Percentiles rank a stretch among this genome's conserved stretches.
Conservation (phyloP, 2,888 invertebrate genomes). For the Lydus trimaculatus region DNA sequence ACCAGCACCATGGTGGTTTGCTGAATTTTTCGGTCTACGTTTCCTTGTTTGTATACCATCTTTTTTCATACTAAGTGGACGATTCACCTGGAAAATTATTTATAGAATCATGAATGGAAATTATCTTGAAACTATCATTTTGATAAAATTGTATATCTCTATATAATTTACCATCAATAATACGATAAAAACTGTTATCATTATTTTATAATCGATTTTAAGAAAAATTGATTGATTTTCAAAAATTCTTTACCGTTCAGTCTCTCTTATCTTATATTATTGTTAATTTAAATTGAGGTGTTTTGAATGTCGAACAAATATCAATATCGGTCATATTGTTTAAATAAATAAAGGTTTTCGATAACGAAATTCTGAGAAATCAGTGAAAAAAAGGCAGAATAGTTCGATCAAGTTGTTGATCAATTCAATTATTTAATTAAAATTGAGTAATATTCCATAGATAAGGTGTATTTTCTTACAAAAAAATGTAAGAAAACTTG, state of each 20-base stretch:
- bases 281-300: conserved; percentile 16
- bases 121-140: conserved; percentile 47
- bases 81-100: conserved; percentile 74
- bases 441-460: no score
- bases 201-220: no score
- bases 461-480: no score
- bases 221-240: not conserved
- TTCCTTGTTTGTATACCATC: conserved; percentile 98
- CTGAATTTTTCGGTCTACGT: conserved; percentile 78
- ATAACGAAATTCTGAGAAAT: not conserved
- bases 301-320: conserved; percentile 15
- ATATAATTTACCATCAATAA: conserved; percentile 42
- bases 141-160: conserved; percentile 35
- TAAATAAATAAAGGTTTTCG: conserved; percentile 13
- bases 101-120: conserved; percentile 36
- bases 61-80: conserved; percentile 98
- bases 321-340: conserved; percentile 20
- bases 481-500: no score
- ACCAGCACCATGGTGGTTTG: conserved; percentile 34
- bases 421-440: not conserved
- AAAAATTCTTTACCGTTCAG: not conserved
- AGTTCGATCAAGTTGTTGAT: not conserved
- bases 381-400: not conserved
- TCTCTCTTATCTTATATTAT: conserved; percentile 18
- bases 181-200: no score